A percentile compares a stretch with the other conserved stretches of the same genome.
Evolutionary conservation across 2,888 invertebrate genomes (phyloP).

Genomic region (Anticlea derivata): DNA sequence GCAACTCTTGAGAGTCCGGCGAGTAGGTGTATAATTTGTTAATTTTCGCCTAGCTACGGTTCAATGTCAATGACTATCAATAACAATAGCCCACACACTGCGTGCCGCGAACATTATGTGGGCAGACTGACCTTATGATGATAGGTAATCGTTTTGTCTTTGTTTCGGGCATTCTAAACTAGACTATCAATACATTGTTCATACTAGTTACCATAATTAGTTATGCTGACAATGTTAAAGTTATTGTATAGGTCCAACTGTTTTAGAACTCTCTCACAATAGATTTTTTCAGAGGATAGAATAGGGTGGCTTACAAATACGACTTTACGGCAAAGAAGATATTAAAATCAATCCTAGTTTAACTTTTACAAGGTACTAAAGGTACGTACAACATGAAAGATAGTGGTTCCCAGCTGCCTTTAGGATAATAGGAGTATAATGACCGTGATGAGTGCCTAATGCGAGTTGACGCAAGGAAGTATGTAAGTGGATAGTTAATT

Average conservation of each 20-base stretch:
- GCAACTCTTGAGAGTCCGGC: too few relatives aligned
- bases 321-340: too few relatives aligned
- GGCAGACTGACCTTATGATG: background rate
- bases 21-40: too few relatives aligned
- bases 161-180: background rate
- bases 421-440: background rate
- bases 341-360: too few relatives aligned
- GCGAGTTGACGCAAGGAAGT: background rate
- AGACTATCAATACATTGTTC: too few relatives aligned
- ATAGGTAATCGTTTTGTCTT: background rate
- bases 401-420: slow-evolving; percentile 6
- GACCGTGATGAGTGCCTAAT: slow-evolving; percentile 7
- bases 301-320: too few relatives aligned
- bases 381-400: background rate
- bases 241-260: too few relatives aligned
- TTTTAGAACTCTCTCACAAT: too few relatives aligned
- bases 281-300: too few relatives aligned
- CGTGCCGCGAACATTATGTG: background rate
- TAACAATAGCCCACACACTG: slow-evolving; percentile 34
- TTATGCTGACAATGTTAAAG: too few relatives aligned
- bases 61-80: slow-evolving; percentile 24
- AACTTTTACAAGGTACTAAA: background rate
- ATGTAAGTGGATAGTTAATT: background rate
- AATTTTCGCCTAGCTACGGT: slow-evolving; percentile 37
- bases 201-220: too few relatives aligned